Evolutionary conservation across 2,888 invertebrate species (phyloP).

Genomic region (Drosophila ochracea): DNA sequence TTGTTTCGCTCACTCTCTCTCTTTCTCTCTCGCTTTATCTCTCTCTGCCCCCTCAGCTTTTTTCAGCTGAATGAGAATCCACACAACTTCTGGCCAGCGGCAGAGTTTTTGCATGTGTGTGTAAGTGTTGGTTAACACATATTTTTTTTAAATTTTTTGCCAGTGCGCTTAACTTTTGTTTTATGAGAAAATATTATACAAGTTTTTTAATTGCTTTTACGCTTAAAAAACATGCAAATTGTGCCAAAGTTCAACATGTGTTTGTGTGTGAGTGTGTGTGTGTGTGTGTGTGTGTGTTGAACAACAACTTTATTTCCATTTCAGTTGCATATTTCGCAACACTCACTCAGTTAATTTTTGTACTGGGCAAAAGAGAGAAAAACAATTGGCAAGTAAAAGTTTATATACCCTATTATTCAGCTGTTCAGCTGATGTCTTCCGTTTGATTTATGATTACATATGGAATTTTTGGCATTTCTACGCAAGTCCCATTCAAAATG

Average conservation of each 20-base stretch:
- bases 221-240: constrained; percentile 63
- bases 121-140: constrained; percentile 49
- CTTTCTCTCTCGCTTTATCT: not conserved
- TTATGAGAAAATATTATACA: constrained; percentile 73
- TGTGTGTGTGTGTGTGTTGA: constrained; percentile 20
- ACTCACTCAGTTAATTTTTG: constrained; percentile 40
- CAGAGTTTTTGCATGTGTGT: not conserved
- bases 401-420: constrained; percentile 5
- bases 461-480: constrained; percentile 46
- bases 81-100: constrained; percentile 15
- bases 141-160: constrained; percentile 12
- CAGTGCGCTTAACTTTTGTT: constrained; percentile 61
- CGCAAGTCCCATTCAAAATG: constrained; percentile 13
- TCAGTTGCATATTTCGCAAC: constrained; percentile 34
- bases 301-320: constrained; percentile 59
- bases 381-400: constrained; percentile 28
- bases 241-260: constrained; percentile 26
- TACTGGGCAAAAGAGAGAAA: constrained; percentile 11
- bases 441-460: constrained; percentile 49
- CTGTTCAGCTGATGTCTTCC: not conserved
- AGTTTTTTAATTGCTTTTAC: constrained; percentile 72
- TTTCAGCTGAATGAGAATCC: constrained; percentile 16
- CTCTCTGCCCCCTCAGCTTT: constrained; percentile 19
- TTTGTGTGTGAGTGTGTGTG: not conserved
- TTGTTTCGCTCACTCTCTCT: not conserved